Percentiles rank a stretch among this genome's conserved stretches.
Conservation (phyloP, 1,140 invertebrate genomes). For the Oncopodura yosiiana region DNA sequence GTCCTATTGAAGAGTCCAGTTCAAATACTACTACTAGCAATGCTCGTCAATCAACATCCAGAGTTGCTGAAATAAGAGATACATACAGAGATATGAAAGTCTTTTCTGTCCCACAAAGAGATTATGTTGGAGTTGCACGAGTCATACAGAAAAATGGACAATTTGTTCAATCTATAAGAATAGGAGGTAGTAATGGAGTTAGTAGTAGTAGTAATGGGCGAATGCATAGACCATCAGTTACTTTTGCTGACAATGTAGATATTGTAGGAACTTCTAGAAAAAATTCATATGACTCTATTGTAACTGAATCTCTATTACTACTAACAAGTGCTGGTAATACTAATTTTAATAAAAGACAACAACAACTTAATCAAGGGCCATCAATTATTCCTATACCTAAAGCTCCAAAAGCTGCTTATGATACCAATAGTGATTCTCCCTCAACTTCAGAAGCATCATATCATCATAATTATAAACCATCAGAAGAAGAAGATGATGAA, state of each 20-base stretch:
- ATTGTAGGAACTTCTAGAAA: slow-evolving; percentile 3
- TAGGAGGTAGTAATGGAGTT: slow-evolving; percentile 8
- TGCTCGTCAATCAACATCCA: not conserved
- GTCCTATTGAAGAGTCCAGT: slow-evolving; percentile 25
- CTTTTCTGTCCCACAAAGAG: slow-evolving; percentile 15
- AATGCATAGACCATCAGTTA: slow-evolving; percentile 25
- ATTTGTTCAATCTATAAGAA: slow-evolving; percentile 34
- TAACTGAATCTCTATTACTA: slow-evolving; percentile 31
- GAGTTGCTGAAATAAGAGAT: not conserved
- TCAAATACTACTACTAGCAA: not conserved
- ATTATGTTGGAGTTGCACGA: slow-evolving; percentile 24
- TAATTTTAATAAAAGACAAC: not conserved
- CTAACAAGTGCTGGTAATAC: slow-evolving; percentile 13
- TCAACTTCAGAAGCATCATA: not conserved
- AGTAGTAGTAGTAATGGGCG: not conserved
- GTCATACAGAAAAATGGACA: slow-evolving; percentile 26
- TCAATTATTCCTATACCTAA: too few species aligned
- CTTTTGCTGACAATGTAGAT: slow-evolving; percentile 31
- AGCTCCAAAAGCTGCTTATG: not conserved
- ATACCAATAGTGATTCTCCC: too few species aligned
- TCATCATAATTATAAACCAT: slow-evolving; percentile 1
- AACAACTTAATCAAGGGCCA: not conserved
- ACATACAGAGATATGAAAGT: slow-evolving; percentile 1
- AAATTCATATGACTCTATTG: slow-evolving; percentile 27
- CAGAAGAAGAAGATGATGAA: slow-evolving; percentile 1